phyloP scores from a whole-genome alignment of 2,888 invertebrate genomes.

The Oscheius onirici region DNA sequence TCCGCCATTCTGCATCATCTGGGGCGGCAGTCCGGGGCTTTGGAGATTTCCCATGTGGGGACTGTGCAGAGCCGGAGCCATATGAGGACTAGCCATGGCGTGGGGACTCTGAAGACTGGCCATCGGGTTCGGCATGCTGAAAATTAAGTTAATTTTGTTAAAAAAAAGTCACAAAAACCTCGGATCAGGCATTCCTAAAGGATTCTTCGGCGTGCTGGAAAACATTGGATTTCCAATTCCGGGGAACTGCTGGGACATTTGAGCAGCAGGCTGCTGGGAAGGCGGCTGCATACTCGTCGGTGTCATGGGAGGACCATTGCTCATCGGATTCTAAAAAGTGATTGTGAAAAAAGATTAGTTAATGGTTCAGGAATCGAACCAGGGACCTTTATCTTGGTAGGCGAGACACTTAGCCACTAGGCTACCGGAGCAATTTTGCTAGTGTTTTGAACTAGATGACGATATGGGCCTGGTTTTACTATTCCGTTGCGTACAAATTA shows the following conservation, averaged over 20 bases:
- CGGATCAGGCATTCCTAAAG: background rate
- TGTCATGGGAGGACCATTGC: constrained; percentile 19
- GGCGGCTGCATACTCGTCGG: constrained; percentile 1
- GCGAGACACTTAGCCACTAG: no score
- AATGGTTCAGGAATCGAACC: no score
- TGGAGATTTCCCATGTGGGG: constrained; percentile 14
- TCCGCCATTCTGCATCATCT: background rate
- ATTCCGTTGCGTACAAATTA: no score
- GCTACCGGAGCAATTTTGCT: no score
- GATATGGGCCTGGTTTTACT: no score
- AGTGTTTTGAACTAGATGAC: no score
- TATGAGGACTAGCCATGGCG: constrained; percentile 6
- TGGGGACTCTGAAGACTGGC: constrained; percentile 17
- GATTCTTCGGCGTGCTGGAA: constrained; percentile 10
- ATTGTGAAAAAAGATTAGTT: background rate
- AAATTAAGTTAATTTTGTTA: no score
- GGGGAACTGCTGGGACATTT: background rate
- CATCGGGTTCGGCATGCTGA: background rate
- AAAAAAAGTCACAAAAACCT: no score
- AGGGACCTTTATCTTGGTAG: no score
- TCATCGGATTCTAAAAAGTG: constrained; percentile 18
- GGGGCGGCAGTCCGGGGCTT: constrained; percentile 7
- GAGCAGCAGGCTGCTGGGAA: background rate
- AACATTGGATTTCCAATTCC: constrained; percentile 6
- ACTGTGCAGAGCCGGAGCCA: constrained; percentile 4